Evolutionary conservation across 2,797 vertebrate species (phyloP).

Genomic region (Alectoris magna): DNA sequence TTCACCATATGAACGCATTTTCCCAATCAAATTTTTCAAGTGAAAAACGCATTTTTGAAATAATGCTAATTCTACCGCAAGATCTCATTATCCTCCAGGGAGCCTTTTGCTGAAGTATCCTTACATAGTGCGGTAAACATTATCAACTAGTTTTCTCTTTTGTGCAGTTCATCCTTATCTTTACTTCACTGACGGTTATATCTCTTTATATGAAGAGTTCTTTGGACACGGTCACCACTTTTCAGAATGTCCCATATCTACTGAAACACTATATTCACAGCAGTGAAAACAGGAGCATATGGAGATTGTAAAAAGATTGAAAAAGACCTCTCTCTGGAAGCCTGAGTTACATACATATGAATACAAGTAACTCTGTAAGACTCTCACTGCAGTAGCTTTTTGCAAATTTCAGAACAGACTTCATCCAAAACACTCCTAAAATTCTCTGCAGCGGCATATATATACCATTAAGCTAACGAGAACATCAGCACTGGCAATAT

Average conservation of each 20-base stretch:
- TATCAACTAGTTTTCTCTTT: neutral
- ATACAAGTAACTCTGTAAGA: neutral
- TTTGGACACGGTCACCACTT: neutral
- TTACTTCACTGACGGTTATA: neutral
- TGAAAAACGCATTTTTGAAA: neutral
- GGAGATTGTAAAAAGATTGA: neutral
- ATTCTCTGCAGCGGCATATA: neutral
- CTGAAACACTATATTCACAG: neutral
- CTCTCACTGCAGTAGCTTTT: neutral
- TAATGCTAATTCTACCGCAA: neutral
- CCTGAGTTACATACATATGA: neutral
- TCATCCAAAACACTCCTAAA: neutral
- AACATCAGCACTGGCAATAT: neutral
- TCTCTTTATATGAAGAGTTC: neutral
- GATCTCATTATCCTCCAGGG: neutral
- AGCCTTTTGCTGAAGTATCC: neutral
- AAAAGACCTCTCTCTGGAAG: neutral
- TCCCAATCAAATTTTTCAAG: neutral
- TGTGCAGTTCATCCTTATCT: neutral
- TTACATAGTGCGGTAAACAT: neutral
- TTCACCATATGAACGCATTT: rapidly evolving
- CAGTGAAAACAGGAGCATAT: neutral
- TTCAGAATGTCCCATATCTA: slow-evolving; percentile 10
- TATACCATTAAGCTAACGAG: neutral
- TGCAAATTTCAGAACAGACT: neutral